A percentile compares a stretch with the other conserved stretches of the same genome.
These are phyloP conservation scores for Eclectus roratus DNA, from an alignment of 2,113 vertebrate genomes.

Conservation along the genomic window DNA sequence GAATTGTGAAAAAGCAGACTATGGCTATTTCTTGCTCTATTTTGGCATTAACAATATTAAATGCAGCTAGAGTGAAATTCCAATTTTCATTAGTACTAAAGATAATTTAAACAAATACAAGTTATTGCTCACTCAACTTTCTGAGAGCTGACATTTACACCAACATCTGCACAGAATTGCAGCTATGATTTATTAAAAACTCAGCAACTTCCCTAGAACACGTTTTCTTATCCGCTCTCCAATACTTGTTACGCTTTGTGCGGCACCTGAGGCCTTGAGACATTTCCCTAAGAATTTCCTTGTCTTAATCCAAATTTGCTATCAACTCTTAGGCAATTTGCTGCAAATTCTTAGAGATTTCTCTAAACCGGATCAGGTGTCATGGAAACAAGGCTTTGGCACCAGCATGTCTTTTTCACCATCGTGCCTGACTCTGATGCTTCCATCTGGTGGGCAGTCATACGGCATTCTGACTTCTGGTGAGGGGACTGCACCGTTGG, in stretches of 20 bases:
- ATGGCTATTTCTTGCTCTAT: not conserved
- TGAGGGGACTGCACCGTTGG: not conserved
- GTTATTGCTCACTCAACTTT: not conserved
- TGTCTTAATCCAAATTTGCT: not conserved
- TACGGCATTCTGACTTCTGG: not conserved
- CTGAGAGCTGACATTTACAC: not conserved
- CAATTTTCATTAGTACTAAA: not conserved
- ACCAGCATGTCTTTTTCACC: not conserved
- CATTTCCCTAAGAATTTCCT: not conserved
- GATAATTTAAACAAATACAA: not conserved
- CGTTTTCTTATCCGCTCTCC: not conserved
- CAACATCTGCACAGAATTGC: not conserved
- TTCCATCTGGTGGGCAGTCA: not conserved
- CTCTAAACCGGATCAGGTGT: not conserved
- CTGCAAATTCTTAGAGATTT: not conserved
- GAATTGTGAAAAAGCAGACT: not conserved
- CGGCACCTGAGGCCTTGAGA: not conserved
- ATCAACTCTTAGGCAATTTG: not conserved
- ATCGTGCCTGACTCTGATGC: fast-evolving
- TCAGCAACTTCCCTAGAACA: not conserved
- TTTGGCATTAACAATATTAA: not conserved
- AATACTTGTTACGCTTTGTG: not conserved
- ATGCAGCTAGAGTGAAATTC: not conserved
- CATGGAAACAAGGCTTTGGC: not conserved
- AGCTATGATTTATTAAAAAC: not conserved